These are phyloP conservation scores for Salvelinus sp. DNA, from an alignment of 2,113 vertebrate genomes.

Conservation along the genomic window DNA sequence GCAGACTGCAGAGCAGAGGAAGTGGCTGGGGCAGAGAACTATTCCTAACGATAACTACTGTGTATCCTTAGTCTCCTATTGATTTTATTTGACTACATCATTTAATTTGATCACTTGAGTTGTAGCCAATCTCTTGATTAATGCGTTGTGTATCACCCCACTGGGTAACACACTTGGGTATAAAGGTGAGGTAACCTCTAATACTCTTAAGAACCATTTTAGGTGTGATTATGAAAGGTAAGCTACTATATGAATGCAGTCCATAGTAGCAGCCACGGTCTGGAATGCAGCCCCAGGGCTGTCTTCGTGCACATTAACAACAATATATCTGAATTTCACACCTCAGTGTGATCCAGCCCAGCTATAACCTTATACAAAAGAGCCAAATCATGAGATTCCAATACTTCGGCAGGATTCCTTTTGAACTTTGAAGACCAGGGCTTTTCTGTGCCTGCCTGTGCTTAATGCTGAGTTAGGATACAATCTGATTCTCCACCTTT, in stretches of 20 bases:
- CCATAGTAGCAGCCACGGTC: background rate
- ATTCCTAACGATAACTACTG: background rate
- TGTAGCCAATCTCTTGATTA: too few relatives aligned
- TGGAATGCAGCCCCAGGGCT: slow-evolving; percentile 34
- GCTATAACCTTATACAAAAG: slow-evolving; percentile 52
- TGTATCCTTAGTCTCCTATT: too few relatives aligned
- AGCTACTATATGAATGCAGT: slow-evolving; percentile 6
- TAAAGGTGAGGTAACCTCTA: background rate
- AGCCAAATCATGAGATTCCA: slow-evolving; percentile 52
- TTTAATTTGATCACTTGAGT: too few relatives aligned
- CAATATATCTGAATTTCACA: slow-evolving; percentile 62
- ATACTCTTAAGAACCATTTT: background rate
- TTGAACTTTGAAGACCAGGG: slow-evolving; percentile 14
- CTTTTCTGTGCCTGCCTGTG: background rate
- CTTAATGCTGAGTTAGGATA: background rate
- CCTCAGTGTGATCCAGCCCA: slow-evolving; percentile 39
- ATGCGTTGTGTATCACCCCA: too few relatives aligned
- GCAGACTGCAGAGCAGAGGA: background rate
- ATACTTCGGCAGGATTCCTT: background rate
- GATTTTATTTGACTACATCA: too few relatives aligned
- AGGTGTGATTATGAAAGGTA: background rate
- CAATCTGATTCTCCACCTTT: too few relatives aligned
- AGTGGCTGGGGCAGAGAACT: background rate
- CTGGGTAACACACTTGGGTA: background rate
- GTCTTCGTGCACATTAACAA: slow-evolving; percentile 54